Base-by-base conservation (phyloP, 2,888 invertebrate species). In the Matsumyia berberina region DNA sequence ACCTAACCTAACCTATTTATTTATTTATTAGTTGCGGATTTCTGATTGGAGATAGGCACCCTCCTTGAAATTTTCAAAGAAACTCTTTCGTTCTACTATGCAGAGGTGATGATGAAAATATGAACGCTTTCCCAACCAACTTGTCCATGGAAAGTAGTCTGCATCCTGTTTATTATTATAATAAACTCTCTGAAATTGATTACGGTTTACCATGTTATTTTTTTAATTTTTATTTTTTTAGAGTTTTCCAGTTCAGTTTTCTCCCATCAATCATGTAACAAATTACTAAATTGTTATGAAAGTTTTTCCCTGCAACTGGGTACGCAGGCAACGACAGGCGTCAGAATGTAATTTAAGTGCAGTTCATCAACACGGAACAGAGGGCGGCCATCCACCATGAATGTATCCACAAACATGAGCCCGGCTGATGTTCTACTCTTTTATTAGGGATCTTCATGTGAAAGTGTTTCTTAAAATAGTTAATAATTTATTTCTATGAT, bases 341-440 rank as follows among this genome's bases (percentile, higher is more conserved):
- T 86, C 86, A 76, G 29, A 86, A 57, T 81, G 62, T 86, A 77
- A 86, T 81, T 86, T 86, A 86, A 86, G 81, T 57, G 33, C 35
- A 31, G 53, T 55, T 51, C 51, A 77, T 86, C 81, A 81, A 64
- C 60, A 37, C n/a, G 60, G 60, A 67, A 49, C 33, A 51, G 60
- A 76, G 72, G 81, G 74, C 58, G 64, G 66, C 49, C 42, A 42
- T 66, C 19, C 33, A 67, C 70, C 70, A 42, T 55, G 58, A 77
- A 66, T 33, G 12, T 29, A 60, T 12, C 62, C 60, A 58, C 74
- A 67, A 24, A 80, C 69, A 69, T 35, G 60, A 74, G 37, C 31
- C 46, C 62, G 42, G 7, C 77, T 73, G 77, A 46, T 46, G 60
- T 55, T 55, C 39, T 67, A 19, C 35, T 72, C 53, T 49, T 66